Percentiles rank a stretch among this genome's conserved stretches.
Conservation (phyloP, 2,888 invertebrate species). For the Sthenelais limicola region DNA sequence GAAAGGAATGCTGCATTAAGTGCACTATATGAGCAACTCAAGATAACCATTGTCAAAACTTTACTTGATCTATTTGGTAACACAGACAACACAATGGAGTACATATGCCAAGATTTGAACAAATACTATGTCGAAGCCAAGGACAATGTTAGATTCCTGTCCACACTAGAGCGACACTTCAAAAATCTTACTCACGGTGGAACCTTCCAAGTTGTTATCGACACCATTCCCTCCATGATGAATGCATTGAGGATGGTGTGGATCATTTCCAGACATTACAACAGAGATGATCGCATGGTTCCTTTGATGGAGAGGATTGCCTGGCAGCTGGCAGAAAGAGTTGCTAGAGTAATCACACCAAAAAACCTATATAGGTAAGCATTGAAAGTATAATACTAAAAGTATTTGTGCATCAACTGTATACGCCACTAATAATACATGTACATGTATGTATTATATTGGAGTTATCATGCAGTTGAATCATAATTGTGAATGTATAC, state of each 20-base stretch:
- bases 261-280: conserved; percentile 90
- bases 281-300: conserved; percentile 88
- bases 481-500: too few relatives aligned
- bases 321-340: conserved; percentile 85
- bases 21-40: conserved; percentile 84
- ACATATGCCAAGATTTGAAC: conserved; percentile 78
- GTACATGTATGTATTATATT: not conserved
- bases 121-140: conserved; percentile 81
- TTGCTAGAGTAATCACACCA: conserved; percentile 81
- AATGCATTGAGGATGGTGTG: conserved; percentile 91
- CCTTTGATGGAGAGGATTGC: conserved; percentile 87
- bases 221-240: conserved; percentile 84
- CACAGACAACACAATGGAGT: conserved; percentile 76
- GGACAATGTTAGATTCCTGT: conserved; percentile 84
- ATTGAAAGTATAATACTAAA: too few relatives aligned
- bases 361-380: conserved; percentile 84
- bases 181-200: conserved; percentile 82
- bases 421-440: not conserved
- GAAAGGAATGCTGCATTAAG: conserved; percentile 85
- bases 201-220: conserved; percentile 81
- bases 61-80: conserved; percentile 77
- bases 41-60: conserved; percentile 79
- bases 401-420: too few relatives aligned
- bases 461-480: not conserved
- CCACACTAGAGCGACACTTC: conserved; percentile 83